A percentile compares a stretch with the other conserved stretches of the same genome.
Evolutionary conservation across 2,113 vertebrate species (phyloP).

Genomic region (Cacatua alba): DNA sequence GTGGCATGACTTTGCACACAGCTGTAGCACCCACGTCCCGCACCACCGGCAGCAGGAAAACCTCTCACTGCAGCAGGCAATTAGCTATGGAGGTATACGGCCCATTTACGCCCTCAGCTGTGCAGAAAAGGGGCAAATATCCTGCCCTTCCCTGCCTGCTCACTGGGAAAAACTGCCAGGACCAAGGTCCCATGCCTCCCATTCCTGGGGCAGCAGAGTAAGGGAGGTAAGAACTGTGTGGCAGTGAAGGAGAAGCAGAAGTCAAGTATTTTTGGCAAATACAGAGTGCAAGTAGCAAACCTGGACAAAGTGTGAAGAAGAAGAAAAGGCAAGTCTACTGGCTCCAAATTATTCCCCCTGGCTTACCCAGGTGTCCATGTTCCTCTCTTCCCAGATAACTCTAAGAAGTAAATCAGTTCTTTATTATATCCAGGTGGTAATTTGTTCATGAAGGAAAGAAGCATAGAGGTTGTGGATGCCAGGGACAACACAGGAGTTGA

Average conservation of each 20-base stretch:
- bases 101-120: neutral
- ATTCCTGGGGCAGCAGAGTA: neutral
- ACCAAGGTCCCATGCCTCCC: rapidly evolving
- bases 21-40: neutral
- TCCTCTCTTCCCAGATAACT: neutral
- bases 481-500: neutral
- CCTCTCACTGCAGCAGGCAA: rapidly evolving
- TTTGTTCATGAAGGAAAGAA: neutral
- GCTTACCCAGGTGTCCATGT: neutral
- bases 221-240: neutral
- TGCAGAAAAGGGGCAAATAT: neutral
- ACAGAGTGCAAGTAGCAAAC: neutral
- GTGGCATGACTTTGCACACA: neutral
- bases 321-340: neutral
- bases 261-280: neutral
- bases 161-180: neutral
- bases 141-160: neutral
- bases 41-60: neutral
- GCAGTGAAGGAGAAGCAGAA: neutral
- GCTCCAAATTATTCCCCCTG: neutral
- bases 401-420: neutral
- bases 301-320: neutral
- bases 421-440: neutral
- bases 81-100: rapidly evolving
- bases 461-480: neutral